Percentiles rank a stretch among this genome's conserved stretches.
Conservation (phyloP, 2,113 vertebrate genomes). For the Planiliza haematocheilus region DNA sequence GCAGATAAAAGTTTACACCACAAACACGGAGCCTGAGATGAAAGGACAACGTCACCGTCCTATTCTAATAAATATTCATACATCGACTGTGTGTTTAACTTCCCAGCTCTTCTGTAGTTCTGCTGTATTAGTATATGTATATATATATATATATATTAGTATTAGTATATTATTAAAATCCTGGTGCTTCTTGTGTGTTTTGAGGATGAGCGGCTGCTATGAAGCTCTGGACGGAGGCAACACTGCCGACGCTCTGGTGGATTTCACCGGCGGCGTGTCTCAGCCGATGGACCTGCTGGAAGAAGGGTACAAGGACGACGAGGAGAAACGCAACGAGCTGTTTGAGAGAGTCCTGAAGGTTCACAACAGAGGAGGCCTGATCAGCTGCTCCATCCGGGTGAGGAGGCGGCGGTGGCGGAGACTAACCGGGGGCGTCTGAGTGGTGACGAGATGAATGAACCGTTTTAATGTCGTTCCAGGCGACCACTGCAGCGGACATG, state of each 20-base stretch:
- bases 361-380: constrained; percentile 92
- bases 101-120: too few species aligned
- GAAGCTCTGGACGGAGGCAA: constrained; percentile 95
- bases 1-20: too few species aligned
- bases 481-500: constrained; percentile 87
- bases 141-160: too few species aligned
- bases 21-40: too few species aligned
- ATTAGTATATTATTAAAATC: too few species aligned
- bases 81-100: too few species aligned
- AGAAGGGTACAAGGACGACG: constrained; percentile 79
- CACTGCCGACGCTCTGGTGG: constrained; percentile 94
- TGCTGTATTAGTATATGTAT: too few species aligned
- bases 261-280: constrained; percentile 94
- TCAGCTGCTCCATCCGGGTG: constrained; percentile 96
- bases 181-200: not conserved
- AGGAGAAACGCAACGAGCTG: constrained; percentile 86
- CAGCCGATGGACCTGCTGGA: constrained; percentile 89
- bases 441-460: too few species aligned
- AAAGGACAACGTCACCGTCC: too few species aligned
- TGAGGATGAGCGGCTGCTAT: constrained; percentile 92
- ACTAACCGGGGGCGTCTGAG: too few species aligned
- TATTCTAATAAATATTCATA: too few species aligned
- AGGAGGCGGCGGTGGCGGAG: constrained; percentile 49
- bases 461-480: constrained; percentile 76
- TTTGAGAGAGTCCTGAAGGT: constrained; percentile 93